Evolutionary conservation across 2,888 invertebrate genomes (phyloP).

Genomic region (Leptopilina myrica): DNA sequence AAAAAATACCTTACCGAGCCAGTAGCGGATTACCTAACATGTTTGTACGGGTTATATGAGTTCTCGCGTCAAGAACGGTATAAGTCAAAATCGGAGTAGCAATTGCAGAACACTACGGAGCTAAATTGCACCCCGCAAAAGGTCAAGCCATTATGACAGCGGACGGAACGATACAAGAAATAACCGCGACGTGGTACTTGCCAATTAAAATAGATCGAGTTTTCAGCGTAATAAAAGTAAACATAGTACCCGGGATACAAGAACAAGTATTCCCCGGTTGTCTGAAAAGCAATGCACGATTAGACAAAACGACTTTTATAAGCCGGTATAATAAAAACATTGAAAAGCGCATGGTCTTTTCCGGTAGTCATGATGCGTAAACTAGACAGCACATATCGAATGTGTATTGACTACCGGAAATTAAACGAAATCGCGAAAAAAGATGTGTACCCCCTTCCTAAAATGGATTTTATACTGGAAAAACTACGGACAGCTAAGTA

Average conservation of each 20-base stretch:
- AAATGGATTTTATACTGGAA: too few species aligned
- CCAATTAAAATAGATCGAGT: background rate
- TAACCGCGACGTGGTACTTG: background rate
- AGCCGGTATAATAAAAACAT: background rate
- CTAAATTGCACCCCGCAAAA: background rate
- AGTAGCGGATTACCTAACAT: slow-evolving; percentile 35
- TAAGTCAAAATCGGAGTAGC: background rate
- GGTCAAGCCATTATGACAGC: background rate
- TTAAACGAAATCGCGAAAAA: background rate
- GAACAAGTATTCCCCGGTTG: background rate
- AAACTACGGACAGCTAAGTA: too few species aligned
- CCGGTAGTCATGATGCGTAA: background rate
- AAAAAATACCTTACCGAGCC: slow-evolving; percentile 40
- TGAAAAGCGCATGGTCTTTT: background rate
- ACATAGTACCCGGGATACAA: background rate
- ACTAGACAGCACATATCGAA: background rate
- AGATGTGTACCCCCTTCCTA: background rate
- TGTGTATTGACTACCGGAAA: too few species aligned
- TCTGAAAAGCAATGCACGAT: background rate
- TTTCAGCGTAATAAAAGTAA: background rate
- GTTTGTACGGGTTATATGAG: slow-evolving; percentile 29
- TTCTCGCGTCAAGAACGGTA: slow-evolving; percentile 1
- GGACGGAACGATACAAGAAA: background rate
- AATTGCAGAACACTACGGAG: background rate
- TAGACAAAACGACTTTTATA: background rate